These are phyloP conservation scores for Andrena chrysosceles DNA, from an alignment of 2,888 invertebrate species.

Conservation along the genomic window DNA sequence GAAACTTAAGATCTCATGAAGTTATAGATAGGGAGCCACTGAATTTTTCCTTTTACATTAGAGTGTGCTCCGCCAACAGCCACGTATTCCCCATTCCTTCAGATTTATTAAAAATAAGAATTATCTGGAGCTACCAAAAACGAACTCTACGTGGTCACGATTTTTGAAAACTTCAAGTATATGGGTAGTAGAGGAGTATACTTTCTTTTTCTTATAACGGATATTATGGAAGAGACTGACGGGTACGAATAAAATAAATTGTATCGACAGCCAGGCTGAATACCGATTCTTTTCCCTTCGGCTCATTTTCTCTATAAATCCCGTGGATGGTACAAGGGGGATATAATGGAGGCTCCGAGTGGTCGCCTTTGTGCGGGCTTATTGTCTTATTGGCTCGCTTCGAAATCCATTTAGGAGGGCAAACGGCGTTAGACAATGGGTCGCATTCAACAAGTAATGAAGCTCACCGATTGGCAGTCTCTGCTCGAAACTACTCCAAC, in stretches of 20 bases:
- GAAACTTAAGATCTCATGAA: too few relatives aligned
- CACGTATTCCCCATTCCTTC: not conserved
- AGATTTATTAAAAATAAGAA: not conserved
- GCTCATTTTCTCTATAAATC: slow-evolving; percentile 58
- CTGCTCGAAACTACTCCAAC: slow-evolving; percentile 49
- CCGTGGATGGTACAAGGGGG: slow-evolving; percentile 43
- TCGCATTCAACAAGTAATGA: slow-evolving; percentile 77
- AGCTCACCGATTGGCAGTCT: slow-evolving; percentile 69
- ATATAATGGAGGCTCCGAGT: slow-evolving; percentile 62
- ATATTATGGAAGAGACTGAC: not conserved
- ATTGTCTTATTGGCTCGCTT: slow-evolving; percentile 75
- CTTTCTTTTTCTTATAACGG: not conserved
- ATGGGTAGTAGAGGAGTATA: not conserved
- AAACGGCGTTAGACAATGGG: slow-evolving; percentile 74
- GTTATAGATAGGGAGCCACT: too few relatives aligned
- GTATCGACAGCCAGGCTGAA: slow-evolving; percentile 6
- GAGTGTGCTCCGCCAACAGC: not conserved
- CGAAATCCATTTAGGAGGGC: slow-evolving; percentile 76
- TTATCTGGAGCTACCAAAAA: not conserved
- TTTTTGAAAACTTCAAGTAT: too few relatives aligned
- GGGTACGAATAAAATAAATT: slow-evolving; percentile 29
- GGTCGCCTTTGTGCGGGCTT: slow-evolving; percentile 69
- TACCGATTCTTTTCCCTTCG: slow-evolving; percentile 9
- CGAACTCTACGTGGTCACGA: too few relatives aligned
- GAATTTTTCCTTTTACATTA: not conserved